phyloP scores from a whole-genome alignment of 92 coral and sea anemone species.

The Hydrozoanthus gracilis region DNA sequence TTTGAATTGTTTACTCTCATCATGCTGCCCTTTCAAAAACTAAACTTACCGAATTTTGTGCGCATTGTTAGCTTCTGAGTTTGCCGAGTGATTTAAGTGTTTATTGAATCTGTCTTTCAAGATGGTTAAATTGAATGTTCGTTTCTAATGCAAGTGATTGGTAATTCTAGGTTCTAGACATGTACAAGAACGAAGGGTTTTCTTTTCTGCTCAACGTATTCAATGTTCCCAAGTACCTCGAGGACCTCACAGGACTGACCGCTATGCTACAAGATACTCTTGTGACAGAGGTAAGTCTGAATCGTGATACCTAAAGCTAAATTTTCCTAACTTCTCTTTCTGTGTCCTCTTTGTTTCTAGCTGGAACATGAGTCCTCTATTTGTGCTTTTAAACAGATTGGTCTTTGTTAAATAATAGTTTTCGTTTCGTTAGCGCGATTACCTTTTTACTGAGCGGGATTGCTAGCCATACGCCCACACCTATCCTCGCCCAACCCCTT shows the following conservation, averaged over 20 bases:
- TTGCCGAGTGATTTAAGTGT: too few species aligned
- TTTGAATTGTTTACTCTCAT: not conserved
- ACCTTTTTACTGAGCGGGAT: too few species aligned
- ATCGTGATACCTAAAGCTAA: not conserved
- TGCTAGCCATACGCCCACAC: too few species aligned
- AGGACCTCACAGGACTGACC: constrained; percentile 95
- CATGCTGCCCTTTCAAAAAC: not conserved
- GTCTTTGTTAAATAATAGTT: too few species aligned
- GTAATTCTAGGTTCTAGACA: constrained; percentile 68
- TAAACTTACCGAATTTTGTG: too few species aligned
- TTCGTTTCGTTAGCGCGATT: too few species aligned
- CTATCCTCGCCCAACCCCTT: too few species aligned
- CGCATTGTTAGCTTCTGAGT: too few species aligned
- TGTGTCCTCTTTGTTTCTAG: not conserved
- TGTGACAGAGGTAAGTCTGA: constrained; percentile 80
- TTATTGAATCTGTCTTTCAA: not conserved
- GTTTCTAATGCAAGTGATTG: not conserved
- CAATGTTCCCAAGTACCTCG: constrained; percentile 92
- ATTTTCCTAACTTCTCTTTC: not conserved
- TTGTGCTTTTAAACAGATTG: not conserved
- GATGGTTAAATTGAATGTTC: not conserved
- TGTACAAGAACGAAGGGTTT: constrained; percentile 83
- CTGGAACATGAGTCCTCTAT: not conserved
- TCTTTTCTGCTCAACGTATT: constrained; percentile 90
- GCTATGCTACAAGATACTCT: constrained; percentile 88